phyloP scores from a whole-genome alignment of 2,113 vertebrate genomes.

The Ginglymostoma cirratum region DNA sequence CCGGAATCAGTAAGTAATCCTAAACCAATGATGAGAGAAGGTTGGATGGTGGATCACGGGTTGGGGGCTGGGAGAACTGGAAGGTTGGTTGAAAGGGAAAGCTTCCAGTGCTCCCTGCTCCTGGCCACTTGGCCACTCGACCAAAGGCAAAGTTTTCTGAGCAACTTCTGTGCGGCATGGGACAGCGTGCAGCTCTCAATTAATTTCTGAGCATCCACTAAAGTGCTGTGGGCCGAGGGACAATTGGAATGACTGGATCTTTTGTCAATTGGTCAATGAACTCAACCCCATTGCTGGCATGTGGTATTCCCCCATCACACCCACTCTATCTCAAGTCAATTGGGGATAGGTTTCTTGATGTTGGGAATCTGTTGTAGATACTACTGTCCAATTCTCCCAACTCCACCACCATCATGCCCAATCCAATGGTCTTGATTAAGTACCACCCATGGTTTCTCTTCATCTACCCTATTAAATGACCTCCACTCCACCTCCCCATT shows the following conservation, averaged over 20 bases:
- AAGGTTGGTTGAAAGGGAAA: neutral
- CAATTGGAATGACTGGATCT: neutral
- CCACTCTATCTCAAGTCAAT: no score
- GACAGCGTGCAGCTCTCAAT: neutral
- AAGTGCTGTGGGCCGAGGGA: neutral
- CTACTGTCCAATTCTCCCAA: no score
- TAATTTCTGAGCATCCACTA: neutral
- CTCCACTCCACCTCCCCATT: neutral
- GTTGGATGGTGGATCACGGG: neutral
- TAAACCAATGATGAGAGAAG: neutral
- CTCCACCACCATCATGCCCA: no score
- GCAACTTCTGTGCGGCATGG: neutral
- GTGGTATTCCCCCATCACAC: neutral
- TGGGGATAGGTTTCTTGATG: no score
- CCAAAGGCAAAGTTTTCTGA: neutral
- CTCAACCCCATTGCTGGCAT: neutral
- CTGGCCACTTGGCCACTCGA: neutral
- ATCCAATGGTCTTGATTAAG: no score
- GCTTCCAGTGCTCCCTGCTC: neutral
- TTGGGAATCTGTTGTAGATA: no score
- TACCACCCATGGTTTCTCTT: no score
- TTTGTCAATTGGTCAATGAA: no score
- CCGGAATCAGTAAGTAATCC: neutral
- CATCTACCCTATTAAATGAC: no score
- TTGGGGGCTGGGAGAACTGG: no score